Conservation (phyloP, 2,113 vertebrate genomes). For the Nerophis ophidion region DNA sequence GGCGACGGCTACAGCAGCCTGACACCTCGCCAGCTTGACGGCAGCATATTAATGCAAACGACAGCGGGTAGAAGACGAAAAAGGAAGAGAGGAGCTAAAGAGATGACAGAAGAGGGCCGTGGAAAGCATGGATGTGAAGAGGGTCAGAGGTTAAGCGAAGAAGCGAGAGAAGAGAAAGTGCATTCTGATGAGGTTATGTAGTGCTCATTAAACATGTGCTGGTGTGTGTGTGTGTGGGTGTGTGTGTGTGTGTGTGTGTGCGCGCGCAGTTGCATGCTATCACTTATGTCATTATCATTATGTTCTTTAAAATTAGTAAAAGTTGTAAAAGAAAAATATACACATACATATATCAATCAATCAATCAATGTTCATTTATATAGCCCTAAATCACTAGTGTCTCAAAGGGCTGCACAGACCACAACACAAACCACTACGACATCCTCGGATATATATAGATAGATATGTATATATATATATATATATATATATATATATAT, state of each 20-base stretch:
- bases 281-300: not conserved
- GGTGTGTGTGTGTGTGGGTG: too few relatives aligned
- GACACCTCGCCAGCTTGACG: constrained; percentile 39
- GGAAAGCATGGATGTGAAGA: constrained; percentile 12
- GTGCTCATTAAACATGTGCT: not conserved
- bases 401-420: too few relatives aligned
- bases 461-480: too few relatives aligned
- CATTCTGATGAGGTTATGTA: not conserved
- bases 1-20: constrained; percentile 54
- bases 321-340: too few relatives aligned
- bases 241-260: too few relatives aligned
- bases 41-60: constrained; percentile 43
- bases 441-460: too few relatives aligned
- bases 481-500: too few relatives aligned
- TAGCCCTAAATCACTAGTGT: too few relatives aligned
- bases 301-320: too few relatives aligned
- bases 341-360: too few relatives aligned
- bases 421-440: too few relatives aligned
- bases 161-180: not conserved
- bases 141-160: constrained; percentile 1
- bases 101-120: not conserved
- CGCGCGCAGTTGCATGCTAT: not conserved
- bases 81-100: constrained; percentile 11
- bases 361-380: too few relatives aligned
- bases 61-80: constrained; percentile 26